Evolutionary conservation across 2,888 invertebrate species (phyloP).

Genomic region (Philereme vetulata): DNA sequence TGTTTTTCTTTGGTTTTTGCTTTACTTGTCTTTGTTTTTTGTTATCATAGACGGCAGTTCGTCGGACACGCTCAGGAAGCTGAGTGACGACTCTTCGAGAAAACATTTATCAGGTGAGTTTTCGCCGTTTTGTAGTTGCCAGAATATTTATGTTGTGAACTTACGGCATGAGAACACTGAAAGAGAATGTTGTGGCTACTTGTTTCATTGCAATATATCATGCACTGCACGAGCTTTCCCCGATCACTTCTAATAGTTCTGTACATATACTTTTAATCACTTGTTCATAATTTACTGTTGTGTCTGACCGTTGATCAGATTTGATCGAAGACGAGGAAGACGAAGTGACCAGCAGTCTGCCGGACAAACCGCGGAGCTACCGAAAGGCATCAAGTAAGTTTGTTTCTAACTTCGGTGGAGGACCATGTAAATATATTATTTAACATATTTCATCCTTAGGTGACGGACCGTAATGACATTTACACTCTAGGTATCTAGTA

Average conservation of each 20-base stretch:
- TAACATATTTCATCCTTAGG: slow-evolving; percentile 29
- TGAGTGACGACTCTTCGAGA: slow-evolving; percentile 80
- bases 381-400: slow-evolving; percentile 85
- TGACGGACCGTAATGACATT: slow-evolving; percentile 31
- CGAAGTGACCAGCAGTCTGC: slow-evolving; percentile 76
- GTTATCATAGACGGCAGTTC: slow-evolving; percentile 82
- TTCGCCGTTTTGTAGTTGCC: slow-evolving; percentile 8
- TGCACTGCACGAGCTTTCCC: slow-evolving; percentile 41
- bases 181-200: slow-evolving; percentile 60
- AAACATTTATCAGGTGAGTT: slow-evolving; percentile 81
- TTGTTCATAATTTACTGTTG: slow-evolving; percentile 47
- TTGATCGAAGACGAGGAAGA: slow-evolving; percentile 84
- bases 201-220: slow-evolving; percentile 29
- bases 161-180: slow-evolving; percentile 61
- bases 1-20: slow-evolving; percentile 69
- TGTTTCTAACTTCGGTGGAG: slow-evolving; percentile 35
- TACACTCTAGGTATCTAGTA: slow-evolving; percentile 28
- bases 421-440: slow-evolving; percentile 14
- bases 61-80: slow-evolving; percentile 75
- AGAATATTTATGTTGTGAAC: slow-evolving; percentile 21
- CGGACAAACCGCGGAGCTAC: slow-evolving; percentile 71
- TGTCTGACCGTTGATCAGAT: slow-evolving; percentile 68
- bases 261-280: slow-evolving; percentile 51
- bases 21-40: slow-evolving; percentile 77
- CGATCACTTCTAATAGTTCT: slow-evolving; percentile 38